Evolutionary conservation across 1,140 invertebrate species (phyloP), one percentile per base, ranked within the genome.

Genomic region (Macrostomum lignano): DNA sequence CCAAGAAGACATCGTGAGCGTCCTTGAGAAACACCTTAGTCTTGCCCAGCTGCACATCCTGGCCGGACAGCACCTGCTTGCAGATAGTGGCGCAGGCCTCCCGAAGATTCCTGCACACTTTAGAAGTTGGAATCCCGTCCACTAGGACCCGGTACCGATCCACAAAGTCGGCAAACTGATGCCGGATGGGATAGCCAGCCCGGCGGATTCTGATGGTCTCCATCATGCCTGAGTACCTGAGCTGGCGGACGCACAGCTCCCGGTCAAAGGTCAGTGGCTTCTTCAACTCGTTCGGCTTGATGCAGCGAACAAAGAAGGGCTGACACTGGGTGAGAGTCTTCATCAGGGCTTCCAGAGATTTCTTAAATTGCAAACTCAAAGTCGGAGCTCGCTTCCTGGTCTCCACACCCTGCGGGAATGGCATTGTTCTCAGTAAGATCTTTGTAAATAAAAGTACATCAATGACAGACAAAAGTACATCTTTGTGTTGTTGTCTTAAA

Each of bases 151-250:
- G 63, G 51, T 96, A 98, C 39, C 86, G 61, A 52, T 93, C 82
- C 0, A 96, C 82, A 59, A 96, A 96, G 49, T 93, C 79, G 11
- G 66, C 65, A 52, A 94, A 96, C 9, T 73, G 74, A 54, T 96
- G 84, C 11, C 88, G 64, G 41, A 96, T 94, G 2, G 91, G 88
- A 60, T 96, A 98, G 7, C 88, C 88, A 22, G 82, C 84, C 46
- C 82, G 64, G 39, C 88, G 65, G 41, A 98, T 96, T 40, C 82
- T 63, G 41, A 94, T 96, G 0, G 88, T 96, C 60, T 96, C 86
- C 84, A 96, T 93, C 86, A 96, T 96, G 30, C 88, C 91, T 1
- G 86, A 94, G 52, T 96, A 96, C 38, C 88, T 63, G 3, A 98
- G 58, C 55, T 98, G 91, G 17, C 82, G 68, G 48, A 84, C 86